A percentile compares a stretch with the other conserved stretches of the same genome.
These are phyloP conservation scores for Phortica okadai DNA, from an alignment of 2,888 invertebrate species.

Conservation along the genomic window DNA sequence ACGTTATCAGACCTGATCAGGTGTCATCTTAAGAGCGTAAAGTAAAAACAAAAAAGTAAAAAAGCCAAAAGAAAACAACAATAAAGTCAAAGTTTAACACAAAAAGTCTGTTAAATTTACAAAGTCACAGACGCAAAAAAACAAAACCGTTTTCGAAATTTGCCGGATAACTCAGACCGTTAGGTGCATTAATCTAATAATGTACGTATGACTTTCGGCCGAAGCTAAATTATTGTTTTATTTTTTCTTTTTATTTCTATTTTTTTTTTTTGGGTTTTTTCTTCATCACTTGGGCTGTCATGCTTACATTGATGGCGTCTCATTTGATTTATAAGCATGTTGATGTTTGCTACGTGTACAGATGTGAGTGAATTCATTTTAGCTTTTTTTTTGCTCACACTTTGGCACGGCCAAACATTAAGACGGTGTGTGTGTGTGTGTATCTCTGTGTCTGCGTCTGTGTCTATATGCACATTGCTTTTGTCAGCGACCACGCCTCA, in stretches of 20 bases:
- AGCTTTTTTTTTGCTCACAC: neutral
- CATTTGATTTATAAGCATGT: slow-evolving; percentile 65
- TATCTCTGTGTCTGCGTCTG: neutral
- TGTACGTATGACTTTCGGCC: slow-evolving; percentile 42
- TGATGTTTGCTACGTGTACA: slow-evolving; percentile 66
- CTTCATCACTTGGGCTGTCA: too few species aligned
- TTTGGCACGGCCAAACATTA: neutral
- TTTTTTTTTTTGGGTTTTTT: too few species aligned
- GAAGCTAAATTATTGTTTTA: too few species aligned
- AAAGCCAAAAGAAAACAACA: neutral
- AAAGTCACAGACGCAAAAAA: too few species aligned
- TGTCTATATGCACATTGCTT: too few species aligned
- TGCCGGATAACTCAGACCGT: slow-evolving; percentile 45
- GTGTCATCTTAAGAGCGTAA: neutral
- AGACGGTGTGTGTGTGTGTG: neutral
- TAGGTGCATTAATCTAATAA: slow-evolving; percentile 68
- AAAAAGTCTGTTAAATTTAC: neutral
- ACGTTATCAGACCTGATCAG: neutral
- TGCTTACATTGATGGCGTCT: neutral
- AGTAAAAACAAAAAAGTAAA: neutral
- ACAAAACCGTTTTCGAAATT: too few species aligned
- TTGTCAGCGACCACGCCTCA: too few species aligned
- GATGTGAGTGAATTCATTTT: too few species aligned
- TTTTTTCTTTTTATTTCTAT: too few species aligned
- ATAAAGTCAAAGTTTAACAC: neutral